These are phyloP conservation scores for Passerina amoena DNA, from an alignment of 2,113 vertebrate genomes.

Conservation along the genomic window DNA sequence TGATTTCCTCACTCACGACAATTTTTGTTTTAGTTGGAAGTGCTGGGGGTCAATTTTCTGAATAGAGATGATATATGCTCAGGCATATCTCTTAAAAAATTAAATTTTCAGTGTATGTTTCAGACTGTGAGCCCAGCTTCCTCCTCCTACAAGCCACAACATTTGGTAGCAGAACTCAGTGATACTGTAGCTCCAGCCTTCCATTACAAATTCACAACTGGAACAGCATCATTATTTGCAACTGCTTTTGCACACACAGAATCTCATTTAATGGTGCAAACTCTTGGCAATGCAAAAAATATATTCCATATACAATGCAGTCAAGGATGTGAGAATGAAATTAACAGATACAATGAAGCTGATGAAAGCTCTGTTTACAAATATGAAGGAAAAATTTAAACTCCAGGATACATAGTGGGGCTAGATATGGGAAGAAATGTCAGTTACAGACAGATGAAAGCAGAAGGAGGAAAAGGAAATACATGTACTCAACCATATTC, in stretches of 20 bases:
- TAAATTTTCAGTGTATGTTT: not conserved
- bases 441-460: not conserved
- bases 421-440: not conserved
- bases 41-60: not conserved
- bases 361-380: not conserved
- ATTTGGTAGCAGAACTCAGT: not conserved
- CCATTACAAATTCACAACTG: not conserved
- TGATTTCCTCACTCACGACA: not conserved
- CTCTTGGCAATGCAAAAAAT: not conserved
- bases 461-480: not conserved
- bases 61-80: not conserved
- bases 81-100: not conserved
- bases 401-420: not conserved
- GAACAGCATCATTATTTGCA: slow-evolving; percentile 12
- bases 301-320: not conserved
- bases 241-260: not conserved
- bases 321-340: not conserved
- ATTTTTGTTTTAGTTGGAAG: not conserved
- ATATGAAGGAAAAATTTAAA: not conserved
- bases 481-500: not conserved
- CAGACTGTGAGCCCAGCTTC: not conserved
- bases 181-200: not conserved
- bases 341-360: not conserved
- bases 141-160: not conserved
- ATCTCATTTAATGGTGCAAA: not conserved